Evolutionary conservation across 2,113 vertebrate genomes (phyloP), one percentile per base, ranked within the genome.

Genomic region (Gallinago jamesoni): DNA sequence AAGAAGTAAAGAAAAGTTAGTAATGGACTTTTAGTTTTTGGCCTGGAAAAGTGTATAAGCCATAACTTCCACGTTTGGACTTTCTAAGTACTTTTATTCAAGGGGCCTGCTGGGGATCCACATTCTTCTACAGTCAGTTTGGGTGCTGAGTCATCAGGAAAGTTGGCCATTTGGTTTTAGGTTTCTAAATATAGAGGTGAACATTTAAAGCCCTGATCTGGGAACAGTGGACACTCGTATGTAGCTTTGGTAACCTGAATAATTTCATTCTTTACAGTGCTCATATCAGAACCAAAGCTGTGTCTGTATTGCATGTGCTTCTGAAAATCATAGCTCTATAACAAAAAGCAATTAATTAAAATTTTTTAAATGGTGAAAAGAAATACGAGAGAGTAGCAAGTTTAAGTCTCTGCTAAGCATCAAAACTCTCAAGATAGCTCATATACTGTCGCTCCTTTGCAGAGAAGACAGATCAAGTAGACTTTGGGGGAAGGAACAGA

Each of bases 131-230:
- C 84, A 91, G 89, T 83, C 87, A 64, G 70, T 57, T 62, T 80
- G 84, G 84, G 77, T 96, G 93, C 84, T 91, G 89, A 94, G 78
- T 93, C 93, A 95, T 90, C 87, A 95, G 91, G 84, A 95, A 91
- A 94, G 70, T 53, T 91, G 87, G 78, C 72, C 82, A 63, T 96
- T 96, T 91, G 74, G n/a, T 41, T 96, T 90, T 87, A 77, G 57
- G 78, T 91, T 96, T 96, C 91, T 97, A 94, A 93, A 95, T 95
- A 89, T 88, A 96, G 91, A 93, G 82, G 63, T 93, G 84, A 91
- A 74, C 55, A 62, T 93, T 87, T 90, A 85, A 93, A 94, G 53
- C 28, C 76, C 68, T 86, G 39, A 87, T 95, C 67, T 93, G 75
- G 50, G 60, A 85, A 76, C 55, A 68, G 37, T 79, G 74, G 89